A percentile compares a stretch with the other conserved stretches of the same genome.
These are phyloP conservation scores for Aselliscus stoliczkanus DNA, from an alignment of 2,797 vertebrate genomes.

Conservation along the genomic window DNA sequence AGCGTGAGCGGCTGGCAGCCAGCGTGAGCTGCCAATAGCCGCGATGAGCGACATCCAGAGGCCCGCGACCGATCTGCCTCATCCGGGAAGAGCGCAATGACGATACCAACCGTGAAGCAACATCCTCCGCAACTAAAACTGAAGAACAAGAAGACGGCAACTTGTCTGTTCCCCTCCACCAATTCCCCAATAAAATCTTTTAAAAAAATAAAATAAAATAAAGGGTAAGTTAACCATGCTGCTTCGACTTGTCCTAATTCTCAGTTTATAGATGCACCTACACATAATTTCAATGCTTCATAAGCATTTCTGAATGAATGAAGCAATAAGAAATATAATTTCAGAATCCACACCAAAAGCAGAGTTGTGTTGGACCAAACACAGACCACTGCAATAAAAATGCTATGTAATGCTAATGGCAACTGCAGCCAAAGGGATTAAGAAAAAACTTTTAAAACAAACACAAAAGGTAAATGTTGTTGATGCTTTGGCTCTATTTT, in stretches of 20 bases:
- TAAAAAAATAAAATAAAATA: no score
- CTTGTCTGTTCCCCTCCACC: no score
- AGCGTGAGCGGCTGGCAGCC: no score
- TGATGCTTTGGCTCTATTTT: not conserved
- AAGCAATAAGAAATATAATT: not conserved
- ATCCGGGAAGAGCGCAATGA: no score
- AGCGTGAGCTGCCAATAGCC: no score
- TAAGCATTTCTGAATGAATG: not conserved
- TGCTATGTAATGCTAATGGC: not conserved
- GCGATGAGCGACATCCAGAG: no score
- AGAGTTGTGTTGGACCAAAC: not conserved
- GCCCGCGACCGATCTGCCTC: no score
- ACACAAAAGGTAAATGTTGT: not conserved
- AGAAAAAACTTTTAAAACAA: not conserved
- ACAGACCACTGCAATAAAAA: not conserved
- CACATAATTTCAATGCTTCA: not conserved
- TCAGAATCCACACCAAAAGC: not conserved
- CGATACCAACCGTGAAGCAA: no score
- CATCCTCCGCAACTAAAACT: no score
- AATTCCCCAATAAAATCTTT: no score
- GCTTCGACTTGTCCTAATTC: not conserved
- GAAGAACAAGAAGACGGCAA: no score
- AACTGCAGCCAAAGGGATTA: not conserved
- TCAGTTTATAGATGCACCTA: not conserved
- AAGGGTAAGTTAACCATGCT: not conserved